Conservation (phyloP, 2,113 vertebrate genomes). For the Pardalotus punctatus region DNA sequence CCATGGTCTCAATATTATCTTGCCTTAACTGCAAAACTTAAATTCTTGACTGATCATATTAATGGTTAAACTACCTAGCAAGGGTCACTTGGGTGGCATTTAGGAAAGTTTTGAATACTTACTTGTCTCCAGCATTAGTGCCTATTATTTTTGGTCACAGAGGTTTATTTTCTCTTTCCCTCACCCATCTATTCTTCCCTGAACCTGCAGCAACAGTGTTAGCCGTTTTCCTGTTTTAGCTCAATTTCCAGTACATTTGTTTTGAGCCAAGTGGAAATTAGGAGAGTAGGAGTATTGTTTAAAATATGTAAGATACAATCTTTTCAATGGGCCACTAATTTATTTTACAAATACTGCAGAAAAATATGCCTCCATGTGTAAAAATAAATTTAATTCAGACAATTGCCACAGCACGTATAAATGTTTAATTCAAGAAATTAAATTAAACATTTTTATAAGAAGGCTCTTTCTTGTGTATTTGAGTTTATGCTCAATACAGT, state of each 20-base stretch:
- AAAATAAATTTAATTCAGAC: slow-evolving; percentile 33
- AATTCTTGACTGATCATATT: neutral
- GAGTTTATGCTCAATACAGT: neutral
- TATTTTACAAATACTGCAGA: neutral
- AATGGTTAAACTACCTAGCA: neutral
- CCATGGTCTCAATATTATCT: neutral
- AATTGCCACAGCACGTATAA: neutral
- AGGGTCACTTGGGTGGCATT: neutral
- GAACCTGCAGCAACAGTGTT: neutral
- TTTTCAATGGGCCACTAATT: neutral
- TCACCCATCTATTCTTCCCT: neutral
- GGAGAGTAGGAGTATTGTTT: neutral
- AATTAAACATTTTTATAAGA: neutral
- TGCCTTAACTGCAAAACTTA: neutral
- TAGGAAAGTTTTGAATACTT: neutral
- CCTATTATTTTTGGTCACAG: neutral
- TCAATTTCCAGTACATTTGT: neutral
- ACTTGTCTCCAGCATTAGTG: neutral
- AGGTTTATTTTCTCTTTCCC: neutral
- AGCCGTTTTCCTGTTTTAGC: neutral
- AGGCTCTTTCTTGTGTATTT: neutral
- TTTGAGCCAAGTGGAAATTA: neutral
- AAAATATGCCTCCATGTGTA: neutral
- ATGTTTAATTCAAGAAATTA: neutral
- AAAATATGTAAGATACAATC: neutral